Evolutionary conservation across 1,140 invertebrate genomes (phyloP), one percentile per base, ranked within the genome.

Genomic region (Kradibia gibbosae): DNA sequence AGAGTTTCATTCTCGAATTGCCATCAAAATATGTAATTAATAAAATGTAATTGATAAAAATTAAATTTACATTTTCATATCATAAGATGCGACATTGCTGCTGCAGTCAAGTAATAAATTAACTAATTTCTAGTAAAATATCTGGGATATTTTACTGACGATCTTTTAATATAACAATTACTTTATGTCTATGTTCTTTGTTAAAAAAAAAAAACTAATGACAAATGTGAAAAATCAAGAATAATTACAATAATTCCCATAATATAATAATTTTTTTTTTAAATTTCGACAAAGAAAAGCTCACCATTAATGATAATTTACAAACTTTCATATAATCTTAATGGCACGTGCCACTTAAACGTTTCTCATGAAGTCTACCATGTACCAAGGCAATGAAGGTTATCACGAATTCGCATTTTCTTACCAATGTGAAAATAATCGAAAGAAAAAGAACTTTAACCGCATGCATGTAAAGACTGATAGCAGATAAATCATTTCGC

Each of bases 371-470:
- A 20, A n/a, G 13, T 60, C 10, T 1, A n/a, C 67, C 22, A 22
- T 25, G 15, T 8, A 20, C 0, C 36, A 42, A n/a, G 31, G 36
- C 42, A 73, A 78, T 28, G 48, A 78, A 50, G 65, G 11, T 78
- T 55, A 78, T 71, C 67, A 34, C 36, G 75, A 25, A 65, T 67
- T 77, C 28, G 8, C 75, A 77, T 70, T 70, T 67, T 67, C 31
- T 11, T 53, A 0, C 42, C 76, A 39, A 4, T 3, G 3, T 34
- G n/a, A 1, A 28, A 53, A 53, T 48, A 13, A 78, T 48, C 34
- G 76, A 48, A 34, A 65, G 28, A 20, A 60, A 50, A 50, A 53
- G 34, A 50, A 22, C 20, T 20, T 34, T 48, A 28, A 28, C 72
- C n/a, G 7, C 25, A 50, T 31, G 55, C n/a, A 3, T 42, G 42